A percentile compares a stretch with the other conserved stretches of the same genome.
Conservation (phyloP, 2,888 invertebrate genomes). For the Ametastegia equiseti region DNA sequence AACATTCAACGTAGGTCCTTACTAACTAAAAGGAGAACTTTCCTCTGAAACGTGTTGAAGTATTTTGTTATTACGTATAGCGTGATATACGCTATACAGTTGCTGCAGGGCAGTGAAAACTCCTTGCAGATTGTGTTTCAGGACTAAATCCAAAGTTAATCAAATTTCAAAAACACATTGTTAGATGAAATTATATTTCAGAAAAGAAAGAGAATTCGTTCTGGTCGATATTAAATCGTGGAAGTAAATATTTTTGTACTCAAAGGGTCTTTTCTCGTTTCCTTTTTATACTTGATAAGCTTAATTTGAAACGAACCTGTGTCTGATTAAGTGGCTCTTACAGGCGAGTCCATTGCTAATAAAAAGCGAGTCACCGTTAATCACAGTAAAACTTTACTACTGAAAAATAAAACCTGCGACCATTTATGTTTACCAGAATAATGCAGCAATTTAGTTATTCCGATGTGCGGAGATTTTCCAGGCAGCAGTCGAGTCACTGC, state of each 20-base stretch:
- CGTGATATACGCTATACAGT: background rate
- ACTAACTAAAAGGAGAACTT: background rate
- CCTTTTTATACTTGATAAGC: slow-evolving; percentile 12
- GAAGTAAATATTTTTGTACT: background rate
- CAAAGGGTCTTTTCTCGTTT: background rate
- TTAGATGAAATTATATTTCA: background rate
- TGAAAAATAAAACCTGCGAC: background rate
- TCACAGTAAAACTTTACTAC: slow-evolving; percentile 17
- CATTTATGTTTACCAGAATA: slow-evolving; percentile 5
- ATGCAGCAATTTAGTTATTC: background rate
- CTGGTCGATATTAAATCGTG: background rate
- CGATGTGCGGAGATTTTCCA: background rate
- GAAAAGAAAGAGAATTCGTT: background rate
- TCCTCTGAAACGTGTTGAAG: background rate
- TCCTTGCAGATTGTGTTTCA: background rate
- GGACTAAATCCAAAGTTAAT: background rate
- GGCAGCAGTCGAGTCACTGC: background rate
- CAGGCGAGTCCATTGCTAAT: background rate
- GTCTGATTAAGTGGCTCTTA: slow-evolving; percentile 17
- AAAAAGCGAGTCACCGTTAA: slow-evolving; percentile 6
- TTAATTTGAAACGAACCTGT: slow-evolving; percentile 7
- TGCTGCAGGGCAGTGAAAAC: background rate
- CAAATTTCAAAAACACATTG: background rate
- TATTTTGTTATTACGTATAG: background rate
- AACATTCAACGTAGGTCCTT: background rate